Evolutionary conservation across 2,113 vertebrate genomes (phyloP).

Genomic region (Camelus bactrianus): DNA sequence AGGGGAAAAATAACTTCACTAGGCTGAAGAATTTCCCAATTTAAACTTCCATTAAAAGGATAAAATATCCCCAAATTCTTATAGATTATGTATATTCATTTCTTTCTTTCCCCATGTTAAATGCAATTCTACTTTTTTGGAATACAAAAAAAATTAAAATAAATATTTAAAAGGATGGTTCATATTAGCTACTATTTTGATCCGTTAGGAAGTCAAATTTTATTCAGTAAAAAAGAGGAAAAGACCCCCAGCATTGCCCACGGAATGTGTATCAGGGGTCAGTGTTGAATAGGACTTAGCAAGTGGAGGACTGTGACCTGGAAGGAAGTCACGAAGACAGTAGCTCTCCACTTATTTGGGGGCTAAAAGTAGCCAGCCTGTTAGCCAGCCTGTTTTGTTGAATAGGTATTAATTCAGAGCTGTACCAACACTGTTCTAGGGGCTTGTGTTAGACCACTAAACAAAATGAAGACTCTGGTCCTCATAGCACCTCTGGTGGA

Average conservation of each 20-base stretch:
- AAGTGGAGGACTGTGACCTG: neutral
- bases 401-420: neutral
- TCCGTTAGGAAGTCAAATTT: neutral
- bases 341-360: neutral
- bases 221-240: neutral
- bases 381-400: neutral
- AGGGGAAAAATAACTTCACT: neutral
- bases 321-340: neutral
- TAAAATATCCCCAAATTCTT: neutral
- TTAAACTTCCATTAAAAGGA: neutral
- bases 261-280: neutral
- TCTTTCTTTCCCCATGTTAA: neutral
- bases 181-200: neutral
- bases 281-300: neutral
- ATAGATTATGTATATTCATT: neutral
- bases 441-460: neutral
- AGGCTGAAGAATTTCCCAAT: neutral
- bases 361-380: neutral
- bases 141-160: constrained; percentile 22
- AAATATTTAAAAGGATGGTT: neutral
- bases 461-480: neutral
- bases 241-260: neutral
- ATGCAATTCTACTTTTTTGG: neutral
- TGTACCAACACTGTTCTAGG: neutral
- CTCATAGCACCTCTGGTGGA: neutral